These are phyloP conservation scores for Syngnathus typhle DNA, from an alignment of 2,113 vertebrate genomes.

Conservation along the genomic window DNA sequence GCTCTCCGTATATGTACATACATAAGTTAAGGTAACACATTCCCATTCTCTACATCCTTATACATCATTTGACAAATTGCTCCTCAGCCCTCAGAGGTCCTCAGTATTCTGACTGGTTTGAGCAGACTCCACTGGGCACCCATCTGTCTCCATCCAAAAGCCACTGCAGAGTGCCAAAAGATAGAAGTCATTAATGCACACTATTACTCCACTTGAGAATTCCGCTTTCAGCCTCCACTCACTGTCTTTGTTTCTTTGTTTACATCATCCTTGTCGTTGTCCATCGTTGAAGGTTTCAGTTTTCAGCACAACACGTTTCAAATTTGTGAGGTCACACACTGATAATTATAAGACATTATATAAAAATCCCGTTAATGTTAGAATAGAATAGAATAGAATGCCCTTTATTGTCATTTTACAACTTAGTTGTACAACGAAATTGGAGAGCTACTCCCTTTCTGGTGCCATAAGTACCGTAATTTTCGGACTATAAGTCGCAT, in stretches of 20 bases:
- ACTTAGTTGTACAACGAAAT: too few species aligned
- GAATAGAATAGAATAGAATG: too few species aligned
- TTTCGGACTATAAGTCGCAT: too few species aligned
- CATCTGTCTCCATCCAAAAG: constrained; percentile 49
- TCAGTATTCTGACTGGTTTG: constrained; percentile 43
- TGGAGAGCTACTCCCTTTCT: too few species aligned
- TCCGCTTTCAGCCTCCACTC: not conserved
- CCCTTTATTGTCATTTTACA: too few species aligned
- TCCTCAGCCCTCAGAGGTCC: constrained; percentile 41
- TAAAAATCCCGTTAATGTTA: too few species aligned
- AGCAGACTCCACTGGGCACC: constrained; percentile 46
- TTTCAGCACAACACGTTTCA: too few species aligned
- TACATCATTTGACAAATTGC: constrained; percentile 25
- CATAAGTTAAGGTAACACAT: not conserved
- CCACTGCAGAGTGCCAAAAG: constrained; percentile 31
- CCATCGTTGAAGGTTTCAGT: not conserved
- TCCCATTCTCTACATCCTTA: constrained; percentile 14
- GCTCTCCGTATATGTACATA: not conserved
- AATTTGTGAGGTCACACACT: too few species aligned
- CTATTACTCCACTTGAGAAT: constrained; percentile 27
- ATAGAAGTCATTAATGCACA: constrained; percentile 38
- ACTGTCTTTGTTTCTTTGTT: constrained; percentile 4
- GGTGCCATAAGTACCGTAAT: too few species aligned
- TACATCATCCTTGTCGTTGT: not conserved
- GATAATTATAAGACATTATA: too few species aligned